A percentile compares a stretch with the other conserved stretches of the same genome.
phyloP scores from a whole-genome alignment of 1,140 invertebrate genomes.

The Branchinecta lynchi region DNA sequence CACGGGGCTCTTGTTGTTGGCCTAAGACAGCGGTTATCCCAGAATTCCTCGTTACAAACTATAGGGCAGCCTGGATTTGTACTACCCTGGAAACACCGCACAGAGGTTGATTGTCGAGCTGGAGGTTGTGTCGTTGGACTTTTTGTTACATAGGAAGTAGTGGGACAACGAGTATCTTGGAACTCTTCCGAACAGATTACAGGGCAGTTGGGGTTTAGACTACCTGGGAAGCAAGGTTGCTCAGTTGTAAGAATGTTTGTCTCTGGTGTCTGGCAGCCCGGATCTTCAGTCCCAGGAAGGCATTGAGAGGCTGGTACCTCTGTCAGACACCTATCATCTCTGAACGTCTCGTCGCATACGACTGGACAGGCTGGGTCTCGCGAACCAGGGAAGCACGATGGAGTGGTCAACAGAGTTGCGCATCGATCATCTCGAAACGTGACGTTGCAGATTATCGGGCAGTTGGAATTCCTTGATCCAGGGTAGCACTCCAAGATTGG shows the following conservation, averaged over 20 bases:
- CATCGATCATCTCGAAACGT: not conserved
- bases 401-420: not conserved
- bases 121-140: not conserved
- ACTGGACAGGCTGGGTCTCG: conserved; percentile 11
- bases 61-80: conserved; percentile 33
- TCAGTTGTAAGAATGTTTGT: not conserved
- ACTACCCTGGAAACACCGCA: conserved; percentile 32
- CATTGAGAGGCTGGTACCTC: conserved; percentile 1
- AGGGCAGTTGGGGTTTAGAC: not conserved
- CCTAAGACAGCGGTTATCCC: conserved; percentile 1
- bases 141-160: conserved; percentile 2
- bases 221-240: not conserved
- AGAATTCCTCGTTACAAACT: not conserved
- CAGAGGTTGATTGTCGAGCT: conserved; percentile 16
- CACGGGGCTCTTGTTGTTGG: conserved; percentile 24
- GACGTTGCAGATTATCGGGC: not conserved
- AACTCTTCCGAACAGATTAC: not conserved
- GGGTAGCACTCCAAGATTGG: conserved; percentile 10
- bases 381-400: conserved; percentile 11
- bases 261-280: not conserved
- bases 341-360: not conserved
- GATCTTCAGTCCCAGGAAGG: conserved; percentile 10
- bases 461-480: not conserved
- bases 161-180: not conserved
- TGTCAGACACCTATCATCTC: not conserved